Evolutionary conservation across 2,797 vertebrate species (phyloP), one percentile per base, ranked within the genome.

Genomic region (Sebastes cheni): DNA sequence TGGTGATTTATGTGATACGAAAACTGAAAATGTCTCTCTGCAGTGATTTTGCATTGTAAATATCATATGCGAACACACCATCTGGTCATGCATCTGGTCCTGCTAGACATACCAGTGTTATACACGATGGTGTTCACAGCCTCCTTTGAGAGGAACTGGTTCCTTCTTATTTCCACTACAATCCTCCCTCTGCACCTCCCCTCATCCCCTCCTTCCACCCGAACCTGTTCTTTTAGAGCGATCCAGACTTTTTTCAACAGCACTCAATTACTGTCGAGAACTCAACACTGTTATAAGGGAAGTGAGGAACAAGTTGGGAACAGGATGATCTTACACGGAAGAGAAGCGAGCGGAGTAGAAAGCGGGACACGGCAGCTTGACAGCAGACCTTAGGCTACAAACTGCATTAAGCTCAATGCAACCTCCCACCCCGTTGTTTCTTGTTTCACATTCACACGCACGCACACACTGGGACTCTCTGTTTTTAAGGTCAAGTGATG

Each of bases 341-440:
- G 60, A 80, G 52, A 81, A 75, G 54, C 7, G 55, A 91, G 83
- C 39, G 52, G 60, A 82, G 68, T 72, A 75, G 76, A 92, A 89
- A 89, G 77, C 60, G 2, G 82, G 73, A 84, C 78, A 85, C 50
- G 5, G 77, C 67, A 61, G 79, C 55, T 68, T 68, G 81, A 84
- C 81, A 88, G 73, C 75, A 81, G 58, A 86, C 92, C 86, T 71
- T 2, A 87, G 91, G 90, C 89, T 73, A 88, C 68, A 88, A 90
- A 88, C 75, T 83, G 87, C 88, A 89, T 92, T 89, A 87, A 87
- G 89, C 55, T 85, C 80, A 58, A 56, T 13, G 16, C 68, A 83
- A 54, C 79, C 72, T 83, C 77, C 77, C 59, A 83, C 65, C 59
- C 30, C 55, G 69, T 75, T 67, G 72, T 64, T 64, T 72, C 62